These are phyloP conservation scores for Melinopterus prodromus DNA, from an alignment of 2,888 invertebrate genomes.

Conservation along the genomic window DNA sequence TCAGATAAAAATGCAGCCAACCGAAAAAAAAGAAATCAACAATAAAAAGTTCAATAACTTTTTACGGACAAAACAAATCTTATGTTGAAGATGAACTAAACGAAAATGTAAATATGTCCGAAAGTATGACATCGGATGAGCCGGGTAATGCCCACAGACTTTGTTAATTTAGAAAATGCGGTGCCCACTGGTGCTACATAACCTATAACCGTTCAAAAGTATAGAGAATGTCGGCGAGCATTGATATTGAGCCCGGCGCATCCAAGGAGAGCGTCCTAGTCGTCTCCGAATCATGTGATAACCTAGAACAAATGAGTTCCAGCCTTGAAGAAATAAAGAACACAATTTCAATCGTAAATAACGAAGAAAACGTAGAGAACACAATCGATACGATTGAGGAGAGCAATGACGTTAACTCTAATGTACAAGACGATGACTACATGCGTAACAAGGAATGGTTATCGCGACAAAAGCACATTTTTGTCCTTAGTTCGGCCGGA, in stretches of 20 bases:
- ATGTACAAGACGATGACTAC: slow-evolving; percentile 67
- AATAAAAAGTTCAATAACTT: slow-evolving; percentile 26
- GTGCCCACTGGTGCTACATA: neutral
- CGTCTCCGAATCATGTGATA: slow-evolving; percentile 75
- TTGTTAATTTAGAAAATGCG: neutral
- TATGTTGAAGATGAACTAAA: slow-evolving; percentile 12
- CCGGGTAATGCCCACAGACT: neutral
- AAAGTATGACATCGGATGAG: neutral
- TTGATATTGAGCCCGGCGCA: slow-evolving; percentile 66
- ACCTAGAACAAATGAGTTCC: slow-evolving; percentile 72
- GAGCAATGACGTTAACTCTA: slow-evolving; percentile 37
- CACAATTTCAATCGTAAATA: slow-evolving; percentile 60
- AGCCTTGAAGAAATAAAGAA: slow-evolving; percentile 69
- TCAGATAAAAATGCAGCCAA: neutral
- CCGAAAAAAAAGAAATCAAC: slow-evolving; percentile 6
- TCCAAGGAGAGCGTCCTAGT: slow-evolving; percentile 74
- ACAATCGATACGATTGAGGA: slow-evolving; percentile 48
- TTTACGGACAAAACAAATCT: neutral
- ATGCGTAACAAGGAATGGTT: slow-evolving; percentile 78
- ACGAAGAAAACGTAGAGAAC: slow-evolving; percentile 43
- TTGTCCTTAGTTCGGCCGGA: slow-evolving; percentile 93
- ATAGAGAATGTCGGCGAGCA: slow-evolving; percentile 46
- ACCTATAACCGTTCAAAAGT: slow-evolving; percentile 4
- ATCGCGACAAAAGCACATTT: slow-evolving; percentile 87
- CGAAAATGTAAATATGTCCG: slow-evolving; percentile 7